Evolutionary conservation across 2,888 invertebrate genomes (phyloP).

Genomic region (Tipula vernalis): DNA sequence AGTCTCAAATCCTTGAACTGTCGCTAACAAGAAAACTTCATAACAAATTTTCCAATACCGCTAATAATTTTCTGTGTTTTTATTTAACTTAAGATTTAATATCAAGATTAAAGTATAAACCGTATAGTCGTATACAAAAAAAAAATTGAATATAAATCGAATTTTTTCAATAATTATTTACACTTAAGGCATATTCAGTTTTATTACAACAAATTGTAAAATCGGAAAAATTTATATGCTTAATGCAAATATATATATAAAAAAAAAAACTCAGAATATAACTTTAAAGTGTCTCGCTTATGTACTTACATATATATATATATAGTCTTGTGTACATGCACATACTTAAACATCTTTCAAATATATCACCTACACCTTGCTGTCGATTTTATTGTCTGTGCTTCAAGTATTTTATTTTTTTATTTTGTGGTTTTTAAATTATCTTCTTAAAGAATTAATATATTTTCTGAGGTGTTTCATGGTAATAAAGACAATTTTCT

Average conservation of each 20-base stretch:
- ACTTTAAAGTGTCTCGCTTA: neutral
- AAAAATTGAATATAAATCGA: neutral
- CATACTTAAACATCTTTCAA: neutral
- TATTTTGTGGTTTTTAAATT: neutral
- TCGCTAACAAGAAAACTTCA: neutral
- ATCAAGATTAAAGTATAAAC: neutral
- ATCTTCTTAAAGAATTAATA: neutral
- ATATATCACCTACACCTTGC: constrained; percentile 4
- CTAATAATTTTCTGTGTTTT: neutral
- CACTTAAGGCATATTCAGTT: neutral
- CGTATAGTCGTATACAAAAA: neutral
- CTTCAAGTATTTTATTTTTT: neutral
- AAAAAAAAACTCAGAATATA: neutral
- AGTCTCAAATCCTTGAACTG: neutral
- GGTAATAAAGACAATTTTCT: neutral
- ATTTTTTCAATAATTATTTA: neutral
- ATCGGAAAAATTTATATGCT: neutral
- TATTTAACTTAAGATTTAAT: neutral
- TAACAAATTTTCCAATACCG: neutral
- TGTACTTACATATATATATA: neutral
- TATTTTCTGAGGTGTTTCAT: constrained; percentile 4
- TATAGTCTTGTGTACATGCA: neutral
- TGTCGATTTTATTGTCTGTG: neutral
- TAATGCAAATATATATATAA: neutral
- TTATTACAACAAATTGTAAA: neutral